A percentile compares a stretch with the other conserved stretches of the same genome.
These are phyloP conservation scores for Rallus limicola DNA, from an alignment of 2,113 vertebrate genomes.

Conservation along the genomic window DNA sequence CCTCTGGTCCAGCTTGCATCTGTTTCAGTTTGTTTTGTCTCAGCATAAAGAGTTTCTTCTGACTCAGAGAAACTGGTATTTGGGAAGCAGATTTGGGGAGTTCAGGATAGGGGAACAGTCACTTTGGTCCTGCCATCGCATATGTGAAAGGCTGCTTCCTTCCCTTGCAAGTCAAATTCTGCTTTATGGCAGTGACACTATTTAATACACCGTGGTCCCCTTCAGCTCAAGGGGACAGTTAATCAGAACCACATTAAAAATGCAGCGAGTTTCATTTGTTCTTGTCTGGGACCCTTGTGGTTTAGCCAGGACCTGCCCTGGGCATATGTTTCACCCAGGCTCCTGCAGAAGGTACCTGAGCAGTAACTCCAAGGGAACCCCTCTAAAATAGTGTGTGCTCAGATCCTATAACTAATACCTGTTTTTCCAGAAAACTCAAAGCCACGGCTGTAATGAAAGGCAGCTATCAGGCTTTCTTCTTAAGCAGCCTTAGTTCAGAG, in stretches of 20 bases:
- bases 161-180: not conserved
- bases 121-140: not conserved
- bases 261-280: not conserved
- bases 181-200: not conserved
- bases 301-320: not conserved
- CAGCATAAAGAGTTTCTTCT: not conserved
- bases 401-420: not conserved
- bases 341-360: not conserved
- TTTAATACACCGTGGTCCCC: not conserved
- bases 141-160: not conserved
- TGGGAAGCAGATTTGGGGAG: not conserved
- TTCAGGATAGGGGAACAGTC: not conserved
- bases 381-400: not conserved
- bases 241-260: not conserved
- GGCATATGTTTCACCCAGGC: not conserved
- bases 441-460: not conserved
- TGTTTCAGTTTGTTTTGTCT: not conserved
- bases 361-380: not conserved
- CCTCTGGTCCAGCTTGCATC: no score
- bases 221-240: not conserved
- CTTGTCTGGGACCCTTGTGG: rapidly evolving
- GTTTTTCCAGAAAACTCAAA: constrained; percentile 4
- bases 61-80: not conserved
- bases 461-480: constrained; percentile 1
- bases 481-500: not conserved